phyloP scores from a whole-genome alignment of 1,140 invertebrate genomes.

The Contarinia nasturtii region DNA sequence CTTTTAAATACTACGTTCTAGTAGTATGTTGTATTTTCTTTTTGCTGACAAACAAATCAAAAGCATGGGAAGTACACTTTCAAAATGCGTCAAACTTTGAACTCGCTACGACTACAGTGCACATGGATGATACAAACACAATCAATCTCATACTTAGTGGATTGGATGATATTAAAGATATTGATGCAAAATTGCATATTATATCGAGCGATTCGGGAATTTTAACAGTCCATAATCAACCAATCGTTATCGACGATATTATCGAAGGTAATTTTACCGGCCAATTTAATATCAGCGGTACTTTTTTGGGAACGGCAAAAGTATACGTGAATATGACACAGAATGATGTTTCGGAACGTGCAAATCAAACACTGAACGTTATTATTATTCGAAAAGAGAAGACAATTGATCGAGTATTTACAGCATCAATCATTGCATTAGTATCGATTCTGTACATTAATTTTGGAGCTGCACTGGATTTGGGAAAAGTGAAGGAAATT shows the following conservation, averaged over 20 bases:
- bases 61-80: neutral
- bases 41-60: too few species aligned
- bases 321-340: slow-evolving; percentile 6
- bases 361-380: slow-evolving; percentile 26
- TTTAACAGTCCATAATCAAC: neutral
- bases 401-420: slow-evolving; percentile 56
- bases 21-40: too few species aligned
- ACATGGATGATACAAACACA: neutral
- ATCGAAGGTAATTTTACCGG: slow-evolving; percentile 1
- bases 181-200: neutral
- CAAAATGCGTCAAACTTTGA: neutral
- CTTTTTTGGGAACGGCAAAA: slow-evolving; percentile 6
- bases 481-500: slow-evolving; percentile 45
- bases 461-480: slow-evolving; percentile 80
- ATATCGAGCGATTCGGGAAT: neutral
- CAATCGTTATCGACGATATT: neutral
- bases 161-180: neutral
- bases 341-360: neutral
- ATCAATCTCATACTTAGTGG: neutral
- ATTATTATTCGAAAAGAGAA: slow-evolving; percentile 40
- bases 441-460: slow-evolving; percentile 79
- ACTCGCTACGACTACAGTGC: neutral
- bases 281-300: slow-evolving; percentile 4
- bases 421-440: slow-evolving; percentile 52
- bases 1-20: too few species aligned